phyloP scores from a whole-genome alignment of 1,140 invertebrate genomes.

The Drosophila parabipectinata region DNA sequence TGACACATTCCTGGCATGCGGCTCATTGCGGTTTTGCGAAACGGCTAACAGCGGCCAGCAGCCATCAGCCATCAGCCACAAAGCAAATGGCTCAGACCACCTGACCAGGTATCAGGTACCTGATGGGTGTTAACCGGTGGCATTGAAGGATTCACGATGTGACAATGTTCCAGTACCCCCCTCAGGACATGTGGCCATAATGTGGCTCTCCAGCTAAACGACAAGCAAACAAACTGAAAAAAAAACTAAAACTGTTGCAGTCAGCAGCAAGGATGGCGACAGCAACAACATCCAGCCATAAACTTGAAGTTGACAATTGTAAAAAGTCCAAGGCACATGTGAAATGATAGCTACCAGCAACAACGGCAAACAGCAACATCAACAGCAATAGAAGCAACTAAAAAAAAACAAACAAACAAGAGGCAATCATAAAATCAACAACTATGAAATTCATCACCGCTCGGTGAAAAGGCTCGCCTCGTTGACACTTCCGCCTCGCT shows the following conservation, averaged over 20 bases:
- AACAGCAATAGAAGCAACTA: conserved; percentile 33
- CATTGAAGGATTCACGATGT: conserved; percentile 77
- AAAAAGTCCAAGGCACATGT: conserved; percentile 57
- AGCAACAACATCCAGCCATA: conserved; percentile 59
- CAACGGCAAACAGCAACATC: background rate
- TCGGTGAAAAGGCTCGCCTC: conserved; percentile 67
- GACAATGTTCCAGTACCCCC: conserved; percentile 44
- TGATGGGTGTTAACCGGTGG: conserved; percentile 38
- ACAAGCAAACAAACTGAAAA: conserved; percentile 39
- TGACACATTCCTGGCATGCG: conserved; percentile 17
- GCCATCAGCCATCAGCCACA: conserved; percentile 58
- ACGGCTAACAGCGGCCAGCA: conserved; percentile 55
- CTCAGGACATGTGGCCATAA: conserved; percentile 70
- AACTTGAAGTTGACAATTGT: conserved; percentile 76
- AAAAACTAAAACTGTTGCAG: conserved; percentile 59
- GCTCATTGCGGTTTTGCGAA: conserved; percentile 51
- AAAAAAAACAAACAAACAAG: conserved; percentile 29
- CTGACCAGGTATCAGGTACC: conserved; percentile 47
- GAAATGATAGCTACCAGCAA: conserved; percentile 22
- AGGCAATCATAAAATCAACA: conserved; percentile 83
- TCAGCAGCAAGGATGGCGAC: conserved; percentile 59
- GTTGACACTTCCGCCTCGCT: conserved; percentile 69
- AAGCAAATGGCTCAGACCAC: conserved; percentile 76
- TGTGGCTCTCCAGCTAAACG: conserved; percentile 53
- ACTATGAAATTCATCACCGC: conserved; percentile 83